These are phyloP conservation scores for Myioborus miniatus DNA, from an alignment of 2,797 vertebrate genomes.

Conservation along the genomic window DNA sequence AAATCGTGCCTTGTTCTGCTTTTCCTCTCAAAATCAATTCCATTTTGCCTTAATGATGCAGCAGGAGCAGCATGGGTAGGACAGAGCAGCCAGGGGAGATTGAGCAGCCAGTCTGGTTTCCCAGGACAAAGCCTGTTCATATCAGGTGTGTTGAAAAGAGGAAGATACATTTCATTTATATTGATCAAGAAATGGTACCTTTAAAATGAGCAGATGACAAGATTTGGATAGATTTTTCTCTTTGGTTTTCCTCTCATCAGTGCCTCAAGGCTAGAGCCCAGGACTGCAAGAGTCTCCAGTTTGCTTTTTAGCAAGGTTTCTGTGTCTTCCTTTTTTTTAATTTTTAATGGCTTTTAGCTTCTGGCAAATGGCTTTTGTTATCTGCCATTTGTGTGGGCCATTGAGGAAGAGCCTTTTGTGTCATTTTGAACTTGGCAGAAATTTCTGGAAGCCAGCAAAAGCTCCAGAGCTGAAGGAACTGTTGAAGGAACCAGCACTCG, in stretches of 20 bases:
- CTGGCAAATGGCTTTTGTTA: neutral
- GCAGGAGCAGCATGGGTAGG: neutral
- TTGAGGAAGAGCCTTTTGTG: neutral
- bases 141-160: neutral
- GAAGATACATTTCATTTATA: neutral
- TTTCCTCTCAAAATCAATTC: neutral
- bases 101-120: neutral
- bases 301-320: neutral
- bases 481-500: rapidly evolving
- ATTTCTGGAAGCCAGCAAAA: neutral
- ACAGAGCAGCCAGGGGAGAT: neutral
- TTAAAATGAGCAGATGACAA: neutral
- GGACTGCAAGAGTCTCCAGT: neutral
- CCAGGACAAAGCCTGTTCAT: neutral
- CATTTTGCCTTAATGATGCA: neutral
- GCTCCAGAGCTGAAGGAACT: neutral
- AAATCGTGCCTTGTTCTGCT: neutral
- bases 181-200: neutral
- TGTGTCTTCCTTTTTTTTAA: neutral
- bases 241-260: neutral
- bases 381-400: neutral
- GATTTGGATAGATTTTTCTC: slow-evolving; percentile 17
- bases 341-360: neutral
- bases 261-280: neutral
- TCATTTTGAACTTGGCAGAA: neutral